A percentile compares a stretch with the other conserved stretches of the same genome.
Conservation (phyloP, 2,888 invertebrate species). For the Proisotoma minuta region DNA sequence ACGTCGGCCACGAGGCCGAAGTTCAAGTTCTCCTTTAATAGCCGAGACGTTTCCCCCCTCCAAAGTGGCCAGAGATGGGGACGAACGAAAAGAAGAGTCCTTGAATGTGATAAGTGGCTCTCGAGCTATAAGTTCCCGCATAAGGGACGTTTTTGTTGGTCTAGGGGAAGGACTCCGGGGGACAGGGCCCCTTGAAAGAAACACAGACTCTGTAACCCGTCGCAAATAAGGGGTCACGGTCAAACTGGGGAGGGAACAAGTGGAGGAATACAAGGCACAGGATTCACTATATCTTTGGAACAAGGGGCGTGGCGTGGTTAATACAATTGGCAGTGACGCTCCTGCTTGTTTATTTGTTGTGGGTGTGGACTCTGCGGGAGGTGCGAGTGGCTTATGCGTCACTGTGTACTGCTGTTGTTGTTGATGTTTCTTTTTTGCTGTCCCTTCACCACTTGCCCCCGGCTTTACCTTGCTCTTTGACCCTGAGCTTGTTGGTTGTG, state of each 20-base stretch:
- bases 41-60: background rate
- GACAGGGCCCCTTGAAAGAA: conserved; percentile 21
- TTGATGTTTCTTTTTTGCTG: conserved; percentile 19
- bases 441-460: background rate
- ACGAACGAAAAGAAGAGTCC: background rate
- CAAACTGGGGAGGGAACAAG: conserved; percentile 43
- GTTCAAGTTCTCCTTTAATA: background rate
- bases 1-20: background rate
- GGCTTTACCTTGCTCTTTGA: background rate
- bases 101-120: conserved; percentile 1
- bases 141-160: conserved; percentile 38
- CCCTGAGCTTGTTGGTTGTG: background rate
- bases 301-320: no score
- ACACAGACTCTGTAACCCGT: conserved; percentile 41
- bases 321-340: no score
- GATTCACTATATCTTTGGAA: no score
- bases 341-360: no score
- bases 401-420: conserved; percentile 38
- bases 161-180: conserved; percentile 22
- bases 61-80: background rate
- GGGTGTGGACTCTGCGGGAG: background rate
- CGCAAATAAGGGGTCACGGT: conserved; percentile 46
- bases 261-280: no score
- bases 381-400: background rate
- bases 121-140: conserved; percentile 32